Evolutionary conservation across 1,140 invertebrate species (phyloP), one percentile per base, ranked within the genome.

Genomic region (Arion vulgaris): DNA sequence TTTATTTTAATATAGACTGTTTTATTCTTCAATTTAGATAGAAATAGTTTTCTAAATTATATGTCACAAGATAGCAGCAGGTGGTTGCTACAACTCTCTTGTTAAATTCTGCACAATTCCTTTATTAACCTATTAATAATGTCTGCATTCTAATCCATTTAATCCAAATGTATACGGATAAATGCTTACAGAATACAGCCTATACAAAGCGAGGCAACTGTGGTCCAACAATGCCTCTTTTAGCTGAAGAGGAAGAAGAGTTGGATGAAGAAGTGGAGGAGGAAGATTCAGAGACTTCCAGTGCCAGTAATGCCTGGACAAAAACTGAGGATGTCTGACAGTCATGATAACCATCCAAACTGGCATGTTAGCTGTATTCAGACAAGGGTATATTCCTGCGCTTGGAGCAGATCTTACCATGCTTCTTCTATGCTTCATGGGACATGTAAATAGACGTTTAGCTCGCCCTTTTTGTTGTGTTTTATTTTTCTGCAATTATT

Each of bases 231-330:
- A 62, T 62, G 57, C 57, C 57, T 15, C 57, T 62, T n/a, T 62
- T 62, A 62, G 57, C 57, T 62, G 57, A 62, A 62, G 57, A 62
- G 26, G 57, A 62, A n/a, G 57, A 62, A n/a, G 57, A 62, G 57
- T 13, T 5, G 26, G 57, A 62, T 13, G 57, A 62, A 7, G 57
- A 62, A 15, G 57, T 15, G 13, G 57, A 13, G 5, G 57, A 62
- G 5, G 57, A 19, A 7, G 26, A 19, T 13, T 62, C 57, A n/a
- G 57, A 62, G 13, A 23, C 13, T 9, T 62, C 57, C 57, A 62
- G 57, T 62, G n/a, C n/a, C n/a, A n/a, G n/a, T n/a, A 62, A 62
- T n/a, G 13, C 57, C 5, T 62, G 13, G 57, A 15, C 26, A 62
- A 15, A n/a, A 23, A n/a, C 57, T 23, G 15, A 62, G 5, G 57